Evolutionary conservation across 2,113 vertebrate genomes (phyloP), one percentile per base, ranked within the genome.

Genomic region (Apodemus speciosus): DNA sequence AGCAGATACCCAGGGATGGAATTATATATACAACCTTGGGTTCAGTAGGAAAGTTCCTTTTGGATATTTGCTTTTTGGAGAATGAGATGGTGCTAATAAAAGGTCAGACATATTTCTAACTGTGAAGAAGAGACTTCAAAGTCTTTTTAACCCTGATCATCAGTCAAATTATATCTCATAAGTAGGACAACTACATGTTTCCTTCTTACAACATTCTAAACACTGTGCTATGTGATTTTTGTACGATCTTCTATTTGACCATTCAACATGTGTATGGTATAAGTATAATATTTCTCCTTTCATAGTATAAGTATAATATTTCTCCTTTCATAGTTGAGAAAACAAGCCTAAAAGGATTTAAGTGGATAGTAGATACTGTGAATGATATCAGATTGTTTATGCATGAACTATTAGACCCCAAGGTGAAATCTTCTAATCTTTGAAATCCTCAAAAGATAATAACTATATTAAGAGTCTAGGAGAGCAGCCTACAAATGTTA

Each of bases 41-140:
- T 62, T 76, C 35, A 71, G 13, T 32, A 79, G 9, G 35, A 68
- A 73, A 66, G n/a, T 84, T 10, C 1, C 15, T 71, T 80, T 86
- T 35, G 6, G 2, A 83, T 32, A 81, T 90, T 92, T 90, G 9
- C 51, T 88, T 83, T 76, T 93, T 88, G 69, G n/a, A 40, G 40
- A 13, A 43, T 93, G 40, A 9, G 0, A 53, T 38, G 11, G 30
- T 76, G 25, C n/a, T 90, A 73, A 25, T 20, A 93, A 51, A 83
- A 90, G 40, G 3, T n/a, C 69, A 83, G 9, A 58, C 40, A 62
- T 53, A 46, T 27, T 87, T 91, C 21, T 7, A 53, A 51, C 6
- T 69, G 20, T 69, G 40, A 83, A 25, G 46, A 56, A 90, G 15
- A 62, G 7, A 88, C 40, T 69, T 80, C 4, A 4, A 43, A 69